Base-by-base conservation (phyloP, 2,113 vertebrate genomes). In the Tupaia chinensis region DNA sequence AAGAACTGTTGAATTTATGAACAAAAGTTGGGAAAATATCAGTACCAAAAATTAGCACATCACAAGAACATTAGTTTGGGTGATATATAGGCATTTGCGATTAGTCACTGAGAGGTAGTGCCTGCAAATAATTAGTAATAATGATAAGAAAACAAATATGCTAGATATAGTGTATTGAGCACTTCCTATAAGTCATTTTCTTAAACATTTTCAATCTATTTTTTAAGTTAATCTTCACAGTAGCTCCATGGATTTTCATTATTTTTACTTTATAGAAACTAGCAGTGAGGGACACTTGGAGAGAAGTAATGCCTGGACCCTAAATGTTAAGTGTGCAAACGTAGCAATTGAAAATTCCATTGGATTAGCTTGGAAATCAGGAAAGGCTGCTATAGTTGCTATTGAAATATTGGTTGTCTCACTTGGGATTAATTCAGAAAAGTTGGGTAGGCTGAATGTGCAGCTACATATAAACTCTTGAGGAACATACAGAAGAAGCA, bases 151-250 rank as follows among this genome's bases (percentile, higher is more conserved):
- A 17, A 74, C 54, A 7, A 79, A 17, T 16, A 32, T 70, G 17
- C 13, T 29, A 54, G 1, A 27, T 61, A 56, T 44, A 17, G 44
- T 6, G 25, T 34, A 11, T 14, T n/a, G 17, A 79, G 25, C 32
- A 86, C 29, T 86, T 61, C 17, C 32, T 44, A 76, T 25, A 20
- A 58, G 25, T 87, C 9, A 77, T 93, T 95, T 91, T 74, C 29
- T 34, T 76, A n/a, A 93, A 15, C 12, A 88, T 74, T 61, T 69
- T 74, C 25, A 69, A 20, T 87, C 16, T 19, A 63, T 74, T 80
- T 61, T 8, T 44, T 91, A 87, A 93, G 74, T 29, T 87, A 95
- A 83, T 87, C 68, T 87, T 95, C 44, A 91, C 17, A 73, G 23
- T 9, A 54, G 17, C 15, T 20, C 61, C 34, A 17, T 65, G 32